Conservation (phyloP, 2,113 vertebrate species). For the Arothron firmamentum region DNA sequence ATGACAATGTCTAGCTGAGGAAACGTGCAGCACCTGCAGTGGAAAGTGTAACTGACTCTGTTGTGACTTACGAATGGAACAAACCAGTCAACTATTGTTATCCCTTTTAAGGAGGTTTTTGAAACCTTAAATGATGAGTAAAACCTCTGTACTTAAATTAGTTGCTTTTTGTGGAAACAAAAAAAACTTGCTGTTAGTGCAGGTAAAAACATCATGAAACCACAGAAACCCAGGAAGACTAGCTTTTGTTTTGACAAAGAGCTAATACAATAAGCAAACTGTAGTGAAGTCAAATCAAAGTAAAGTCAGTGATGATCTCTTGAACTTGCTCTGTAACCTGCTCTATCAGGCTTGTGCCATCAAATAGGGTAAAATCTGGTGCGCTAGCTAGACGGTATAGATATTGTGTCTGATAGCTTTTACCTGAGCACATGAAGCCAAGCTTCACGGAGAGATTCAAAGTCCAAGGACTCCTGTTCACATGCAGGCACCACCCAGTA, state of each 20-base stretch:
- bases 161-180: background rate
- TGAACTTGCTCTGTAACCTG: background rate
- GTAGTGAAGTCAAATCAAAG: no score
- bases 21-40: no score
- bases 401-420: conserved; percentile 4
- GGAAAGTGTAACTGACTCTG: no score
- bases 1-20: background rate
- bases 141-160: background rate
- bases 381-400: background rate
- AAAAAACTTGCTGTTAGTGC: background rate
- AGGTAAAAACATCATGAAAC: no score
- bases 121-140: no score
- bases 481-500: conserved; percentile 40
- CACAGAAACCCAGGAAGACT: no score
- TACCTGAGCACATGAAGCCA: conserved; percentile 8
- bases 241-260: no score
- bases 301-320: no score
- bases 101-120: no score
- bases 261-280: no score
- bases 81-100: no score
- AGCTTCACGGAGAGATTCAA: conserved; percentile 20
- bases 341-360: background rate
- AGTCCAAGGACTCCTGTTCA: conserved; percentile 27
- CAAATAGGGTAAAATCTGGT: background rate
- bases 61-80: no score